Percentiles rank a stretch among this genome's conserved stretches.
Conservation (phyloP, 2,888 invertebrate genomes). For the Entomobrya proxima region DNA sequence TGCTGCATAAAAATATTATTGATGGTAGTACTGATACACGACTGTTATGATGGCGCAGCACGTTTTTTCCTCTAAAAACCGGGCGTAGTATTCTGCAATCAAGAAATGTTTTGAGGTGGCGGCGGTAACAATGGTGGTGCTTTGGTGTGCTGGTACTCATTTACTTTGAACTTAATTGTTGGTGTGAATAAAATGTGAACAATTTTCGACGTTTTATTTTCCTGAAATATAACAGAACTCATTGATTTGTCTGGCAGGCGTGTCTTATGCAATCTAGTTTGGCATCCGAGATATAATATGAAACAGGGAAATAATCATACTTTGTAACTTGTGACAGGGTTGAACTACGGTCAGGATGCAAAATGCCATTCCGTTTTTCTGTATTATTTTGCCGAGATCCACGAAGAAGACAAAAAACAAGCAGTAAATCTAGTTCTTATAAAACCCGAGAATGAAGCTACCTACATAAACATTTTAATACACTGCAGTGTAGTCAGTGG, state of each 20-base stretch:
- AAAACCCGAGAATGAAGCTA: not conserved
- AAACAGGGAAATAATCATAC: not conserved
- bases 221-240: not conserved
- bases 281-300: not conserved
- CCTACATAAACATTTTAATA: no score
- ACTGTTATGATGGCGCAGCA: not conserved
- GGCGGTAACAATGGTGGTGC: not conserved
- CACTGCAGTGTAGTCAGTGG: not conserved
- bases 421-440: not conserved
- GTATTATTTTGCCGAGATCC: conserved; percentile 2
- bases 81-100: not conserved
- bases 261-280: not conserved
- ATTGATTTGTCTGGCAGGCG: not conserved
- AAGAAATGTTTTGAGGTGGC: not conserved
- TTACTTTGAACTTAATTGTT: not conserved
- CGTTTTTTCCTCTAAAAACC: not conserved
- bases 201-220: not conserved
- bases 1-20: conserved; percentile 8
- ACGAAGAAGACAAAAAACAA: conserved; percentile 16
- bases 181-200: not conserved
- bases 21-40: not conserved
- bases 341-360: no score
- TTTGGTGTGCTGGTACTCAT: no score
- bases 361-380: not conserved
- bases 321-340: no score